Base-by-base conservation (phyloP, 37 sponge, comb jelly and placozoan species). In the Axinella damicornis region DNA sequence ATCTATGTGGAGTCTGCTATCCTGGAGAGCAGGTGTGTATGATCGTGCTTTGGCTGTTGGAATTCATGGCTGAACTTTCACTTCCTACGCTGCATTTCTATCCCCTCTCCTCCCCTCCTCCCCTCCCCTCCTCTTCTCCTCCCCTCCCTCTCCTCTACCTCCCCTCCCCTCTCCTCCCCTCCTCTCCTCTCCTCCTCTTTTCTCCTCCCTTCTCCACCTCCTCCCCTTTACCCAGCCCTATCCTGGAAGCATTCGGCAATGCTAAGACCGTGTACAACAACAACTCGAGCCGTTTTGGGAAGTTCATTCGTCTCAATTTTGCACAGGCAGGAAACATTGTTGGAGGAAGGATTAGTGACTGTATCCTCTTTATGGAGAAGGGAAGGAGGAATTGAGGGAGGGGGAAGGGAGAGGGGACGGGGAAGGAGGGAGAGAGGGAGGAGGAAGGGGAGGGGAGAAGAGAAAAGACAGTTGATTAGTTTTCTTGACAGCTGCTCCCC, bases 201-300 rank as follows among this genome's bases (percentile, higher is more conserved):
- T 63, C 65, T 21, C 66, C 25, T 78, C 79, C 40, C 46, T 28
- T 52, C 22, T 53, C 61, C 83, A 15, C 53, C 21, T 52, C 30
- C 70, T 67, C 70, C 57, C 85, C 34, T 19, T 39, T 55, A n/a
- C 9, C 32, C 80, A 96, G 99, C 65, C 99, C 99, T 13, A 96
- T 98, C n/a, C 83, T 98, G 76, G 99, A 98, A 54, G 93, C 99
- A 39, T 92, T 98, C 88, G 99, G 99, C 38, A 98, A 98, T 93
- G 99, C 99, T 22, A 98, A 98, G 80, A 98, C 99, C 0, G 89
- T 98, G 61, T 94, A 98, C 90, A 98, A 98, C 89, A 94, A 98
- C 85, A 98, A 98, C 84, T 92, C 93, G 20, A 94, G 95, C 88
- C 90, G 99, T 2, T 98, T 98, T 85, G 99, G 99, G 32, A 98